Base-by-base conservation (phyloP, 2,113 vertebrate species). In the Ammodytes marinus region DNA sequence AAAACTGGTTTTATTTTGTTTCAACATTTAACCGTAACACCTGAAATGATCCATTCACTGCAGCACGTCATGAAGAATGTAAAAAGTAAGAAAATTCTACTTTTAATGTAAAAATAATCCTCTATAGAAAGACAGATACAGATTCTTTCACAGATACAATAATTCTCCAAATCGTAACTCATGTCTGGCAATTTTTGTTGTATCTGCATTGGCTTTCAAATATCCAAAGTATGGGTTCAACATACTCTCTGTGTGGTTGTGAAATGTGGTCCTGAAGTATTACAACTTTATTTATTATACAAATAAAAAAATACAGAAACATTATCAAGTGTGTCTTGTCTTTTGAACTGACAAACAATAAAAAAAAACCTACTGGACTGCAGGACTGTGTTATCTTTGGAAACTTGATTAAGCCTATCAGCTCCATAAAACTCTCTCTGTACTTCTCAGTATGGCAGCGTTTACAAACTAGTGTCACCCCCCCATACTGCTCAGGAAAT, bases 231-330 rank as follows among this genome's bases (percentile, higher is more conserved):
- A 61, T 61, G 69, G 58, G 80, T 86, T 45, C 71, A 84, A 85
- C 78, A 76, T 79, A 74, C 77, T 72, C 64, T 79, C 75, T 88
- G 91, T 92, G 92, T 92, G 93, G 87, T 90, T 94, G 92, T 94
- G 88, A 85, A 91, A 88, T 70, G 86, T 95, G 83, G 53, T 88
- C 77, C 91, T 91, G 84, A 88, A 89, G 87, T 91, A 88, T 90
- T 88, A 81, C 81, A 89, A 84, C 84, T 93, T 92, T 94, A 94
- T 94, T 94, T 94, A 93, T 94, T 94, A 87, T 85, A 93, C 88
- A 92, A 93, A 93, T 91, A 86, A 94, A 92, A 89, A 90, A 74
- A 73, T 52, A 84, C 42, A 68, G 40, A 79, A 61, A 50, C 6
- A 35, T 53, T 14, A 14, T 71, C n/a, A 12, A 8, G 40, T 52